These are phyloP conservation scores for Corythornis cristatus DNA, from an alignment of 2,113 vertebrate species.

Conservation along the genomic window DNA sequence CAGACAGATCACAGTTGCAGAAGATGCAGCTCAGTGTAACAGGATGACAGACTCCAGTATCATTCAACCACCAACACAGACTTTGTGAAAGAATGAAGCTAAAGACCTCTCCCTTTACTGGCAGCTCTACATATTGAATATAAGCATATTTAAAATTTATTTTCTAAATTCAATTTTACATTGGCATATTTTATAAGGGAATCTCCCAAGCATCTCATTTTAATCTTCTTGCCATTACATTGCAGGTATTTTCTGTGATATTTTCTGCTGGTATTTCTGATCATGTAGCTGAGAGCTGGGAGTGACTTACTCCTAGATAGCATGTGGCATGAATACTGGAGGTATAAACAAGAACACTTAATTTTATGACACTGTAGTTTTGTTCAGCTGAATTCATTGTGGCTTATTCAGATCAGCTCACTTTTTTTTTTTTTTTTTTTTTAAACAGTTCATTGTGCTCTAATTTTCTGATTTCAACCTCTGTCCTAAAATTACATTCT, in stretches of 20 bases:
- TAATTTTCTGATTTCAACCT: not conserved
- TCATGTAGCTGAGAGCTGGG: not conserved
- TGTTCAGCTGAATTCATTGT: not conserved
- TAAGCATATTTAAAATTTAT: not conserved
- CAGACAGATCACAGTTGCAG: not conserved
- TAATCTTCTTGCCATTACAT: not conserved
- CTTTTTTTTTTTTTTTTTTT: not conserved
- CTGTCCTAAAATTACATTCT: not conserved
- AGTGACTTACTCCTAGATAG: not conserved
- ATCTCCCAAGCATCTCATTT: not conserved
- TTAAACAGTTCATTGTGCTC: not conserved
- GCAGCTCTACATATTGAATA: not conserved
- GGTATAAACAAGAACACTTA: not conserved
- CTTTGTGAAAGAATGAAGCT: not conserved
- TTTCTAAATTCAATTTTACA: not conserved
- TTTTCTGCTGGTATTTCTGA: not conserved
- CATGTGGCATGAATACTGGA: not conserved
- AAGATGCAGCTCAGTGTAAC: not conserved
- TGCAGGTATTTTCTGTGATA: not conserved
- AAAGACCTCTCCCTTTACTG: not conserved
- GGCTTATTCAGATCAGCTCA: not conserved
- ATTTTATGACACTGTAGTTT: not conserved
- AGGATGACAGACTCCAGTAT: not conserved
- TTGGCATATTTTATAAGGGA: not conserved
- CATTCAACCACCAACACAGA: not conserved